phyloP scores from a whole-genome alignment of 53 echinoderm and acorn worm genomes.

The Temnopleurus reevesii region DNA sequence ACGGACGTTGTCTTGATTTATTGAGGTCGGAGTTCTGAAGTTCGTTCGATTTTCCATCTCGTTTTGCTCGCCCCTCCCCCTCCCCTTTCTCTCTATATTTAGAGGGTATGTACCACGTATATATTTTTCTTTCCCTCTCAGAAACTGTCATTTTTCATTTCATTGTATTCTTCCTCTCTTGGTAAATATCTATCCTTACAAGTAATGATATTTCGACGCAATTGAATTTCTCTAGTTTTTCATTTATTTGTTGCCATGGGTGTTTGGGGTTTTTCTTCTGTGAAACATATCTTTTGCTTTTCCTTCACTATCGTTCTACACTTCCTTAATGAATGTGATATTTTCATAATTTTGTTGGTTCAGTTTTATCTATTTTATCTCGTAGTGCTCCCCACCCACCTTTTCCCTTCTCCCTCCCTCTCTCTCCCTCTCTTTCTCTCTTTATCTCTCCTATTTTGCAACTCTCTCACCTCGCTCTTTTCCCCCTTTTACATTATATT shows the following conservation, averaged over 20 bases:
- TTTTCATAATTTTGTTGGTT: no score
- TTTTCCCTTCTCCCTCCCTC: not conserved
- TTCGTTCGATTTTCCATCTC: not conserved
- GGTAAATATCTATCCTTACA: not conserved
- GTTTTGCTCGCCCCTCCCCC: not conserved
- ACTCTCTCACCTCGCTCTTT: not conserved
- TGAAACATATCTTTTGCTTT: no score
- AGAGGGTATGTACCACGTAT: not conserved
- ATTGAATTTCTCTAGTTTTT: no score
- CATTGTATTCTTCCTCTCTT: not conserved
- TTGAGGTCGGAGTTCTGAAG: constrained; percentile 7
- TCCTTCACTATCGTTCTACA: no score
- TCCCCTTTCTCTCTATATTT: not conserved
- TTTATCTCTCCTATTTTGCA: no score
- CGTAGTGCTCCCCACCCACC: not conserved
- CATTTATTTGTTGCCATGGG: no score
- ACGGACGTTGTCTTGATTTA: constrained; percentile 31
- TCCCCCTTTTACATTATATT: not conserved
- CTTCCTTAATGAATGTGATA: no score
- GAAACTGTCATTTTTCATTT: not conserved
- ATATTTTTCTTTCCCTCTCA: not conserved
- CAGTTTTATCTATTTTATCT: no score
- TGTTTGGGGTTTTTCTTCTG: no score
- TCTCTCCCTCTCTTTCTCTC: not conserved
- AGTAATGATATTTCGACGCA: no score